These are phyloP conservation scores for Jordanella pulchra DNA, from an alignment of 2,797 vertebrate species.

Conservation along the genomic window DNA sequence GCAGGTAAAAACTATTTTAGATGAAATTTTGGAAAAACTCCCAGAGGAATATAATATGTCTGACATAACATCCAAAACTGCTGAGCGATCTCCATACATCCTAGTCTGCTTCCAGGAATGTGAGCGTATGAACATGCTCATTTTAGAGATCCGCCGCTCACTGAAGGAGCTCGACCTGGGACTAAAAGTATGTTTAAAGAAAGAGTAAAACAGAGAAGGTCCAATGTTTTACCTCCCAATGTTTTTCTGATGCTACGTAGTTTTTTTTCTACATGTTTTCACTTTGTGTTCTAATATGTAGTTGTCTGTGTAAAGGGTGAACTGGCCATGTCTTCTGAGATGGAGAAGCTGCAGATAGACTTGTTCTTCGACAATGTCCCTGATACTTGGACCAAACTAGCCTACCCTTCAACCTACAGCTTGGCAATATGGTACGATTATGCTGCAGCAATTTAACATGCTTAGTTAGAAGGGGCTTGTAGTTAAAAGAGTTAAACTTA, in stretches of 20 bases:
- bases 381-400: slow-evolving; percentile 89
- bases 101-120: slow-evolving; percentile 86
- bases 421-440: slow-evolving; percentile 80
- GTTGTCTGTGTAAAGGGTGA: slow-evolving; percentile 82
- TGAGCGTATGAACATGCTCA: slow-evolving; percentile 81
- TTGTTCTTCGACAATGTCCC: slow-evolving; percentile 93
- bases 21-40: slow-evolving; percentile 80
- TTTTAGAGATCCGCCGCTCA: slow-evolving; percentile 78
- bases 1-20: slow-evolving; percentile 82
- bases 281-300: neutral
- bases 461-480: slow-evolving; percentile 1
- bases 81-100: slow-evolving; percentile 80
- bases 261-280: neutral
- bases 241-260: neutral
- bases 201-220: no score
- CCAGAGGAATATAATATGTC: slow-evolving; percentile 84
- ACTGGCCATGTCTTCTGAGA: slow-evolving; percentile 93
- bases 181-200: slow-evolving; percentile 73
- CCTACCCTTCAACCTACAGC: slow-evolving; percentile 90
- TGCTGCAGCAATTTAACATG: neutral
- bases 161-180: slow-evolving; percentile 83
- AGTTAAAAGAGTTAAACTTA: slow-evolving; percentile 2
- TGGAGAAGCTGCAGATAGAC: slow-evolving; percentile 91
- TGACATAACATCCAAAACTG: slow-evolving; percentile 82
- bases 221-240: slow-evolving; percentile 2